Conservation (phyloP, 1,140 invertebrate species). For the Drosophila grimshawi region DNA sequence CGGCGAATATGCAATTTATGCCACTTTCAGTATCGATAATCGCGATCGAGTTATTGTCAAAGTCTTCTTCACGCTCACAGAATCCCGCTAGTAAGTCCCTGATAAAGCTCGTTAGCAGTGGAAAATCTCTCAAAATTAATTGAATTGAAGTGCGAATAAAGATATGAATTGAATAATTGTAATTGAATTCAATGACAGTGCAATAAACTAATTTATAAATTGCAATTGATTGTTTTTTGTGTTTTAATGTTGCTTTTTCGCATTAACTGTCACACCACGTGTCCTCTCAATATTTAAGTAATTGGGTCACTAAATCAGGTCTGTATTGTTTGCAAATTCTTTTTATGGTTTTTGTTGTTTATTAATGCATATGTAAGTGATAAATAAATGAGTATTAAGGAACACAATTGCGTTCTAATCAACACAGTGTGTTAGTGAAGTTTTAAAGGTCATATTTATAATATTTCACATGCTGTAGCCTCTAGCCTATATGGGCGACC, state of each 20-base stretch:
- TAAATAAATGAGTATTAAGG: not conserved
- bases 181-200: constrained; percentile 49
- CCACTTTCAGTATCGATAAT: constrained; percentile 50
- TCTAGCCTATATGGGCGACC: constrained; percentile 41
- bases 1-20: constrained; percentile 68
- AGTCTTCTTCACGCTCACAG: constrained; percentile 64
- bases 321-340: not conserved
- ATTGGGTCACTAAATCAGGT: constrained; percentile 44
- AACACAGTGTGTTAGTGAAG: not conserved
- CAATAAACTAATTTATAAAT: constrained; percentile 74
- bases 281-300: constrained; percentile 14
- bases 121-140: constrained; percentile 17
- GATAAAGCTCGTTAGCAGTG: not conserved
- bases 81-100: constrained; percentile 38
- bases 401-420: constrained; percentile 2
- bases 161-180: constrained; percentile 40
- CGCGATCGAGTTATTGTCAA: constrained; percentile 51
- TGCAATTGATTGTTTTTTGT: not conserved
- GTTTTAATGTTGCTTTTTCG: constrained; percentile 6
- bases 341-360: not conserved
- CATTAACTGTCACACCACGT: constrained; percentile 8
- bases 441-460: constrained; percentile 14
- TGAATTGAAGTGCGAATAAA: not conserved
- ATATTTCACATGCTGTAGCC: constrained; percentile 29
- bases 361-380: not conserved